A percentile compares a stretch with the other conserved stretches of the same genome.
Conservation (phyloP, 2,113 vertebrate species). For the Brevimyrus niger region DNA sequence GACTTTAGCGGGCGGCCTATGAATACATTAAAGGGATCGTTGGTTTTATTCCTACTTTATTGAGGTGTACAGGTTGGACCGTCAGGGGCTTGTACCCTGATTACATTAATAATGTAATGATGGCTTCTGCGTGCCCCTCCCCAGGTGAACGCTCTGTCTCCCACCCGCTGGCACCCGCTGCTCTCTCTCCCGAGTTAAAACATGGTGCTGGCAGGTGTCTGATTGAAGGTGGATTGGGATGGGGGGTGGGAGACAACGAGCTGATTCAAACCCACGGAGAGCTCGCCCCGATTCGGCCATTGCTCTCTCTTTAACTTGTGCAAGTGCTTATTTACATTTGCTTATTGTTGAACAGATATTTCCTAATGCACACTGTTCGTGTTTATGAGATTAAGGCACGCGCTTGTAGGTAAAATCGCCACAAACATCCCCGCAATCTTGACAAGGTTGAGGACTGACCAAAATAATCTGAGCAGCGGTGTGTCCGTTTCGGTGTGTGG, state of each 20-base stretch:
- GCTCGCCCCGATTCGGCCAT: background rate
- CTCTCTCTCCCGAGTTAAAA: background rate
- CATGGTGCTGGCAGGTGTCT: background rate
- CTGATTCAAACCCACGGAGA: background rate
- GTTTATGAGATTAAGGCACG: background rate
- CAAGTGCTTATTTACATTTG: background rate
- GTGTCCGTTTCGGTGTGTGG: background rate
- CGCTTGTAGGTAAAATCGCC: background rate
- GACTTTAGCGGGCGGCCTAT: background rate
- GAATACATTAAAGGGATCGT: background rate
- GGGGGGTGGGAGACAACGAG: background rate
- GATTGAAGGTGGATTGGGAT: background rate
- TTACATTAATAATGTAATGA: conserved; percentile 1
- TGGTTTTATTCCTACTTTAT: background rate
- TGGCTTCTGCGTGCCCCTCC: background rate
- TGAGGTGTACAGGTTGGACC: background rate
- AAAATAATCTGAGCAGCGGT: background rate
- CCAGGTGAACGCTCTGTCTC: background rate
- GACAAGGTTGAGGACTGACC: background rate
- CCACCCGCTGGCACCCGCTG: background rate
- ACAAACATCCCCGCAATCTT: background rate
- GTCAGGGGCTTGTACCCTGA: background rate
- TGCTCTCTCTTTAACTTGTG: background rate
- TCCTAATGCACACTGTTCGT: background rate
- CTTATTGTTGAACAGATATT: background rate